These are phyloP conservation scores for Tanytarsus gracilentus DNA, from an alignment of 2,888 invertebrate species.

Conservation along the genomic window DNA sequence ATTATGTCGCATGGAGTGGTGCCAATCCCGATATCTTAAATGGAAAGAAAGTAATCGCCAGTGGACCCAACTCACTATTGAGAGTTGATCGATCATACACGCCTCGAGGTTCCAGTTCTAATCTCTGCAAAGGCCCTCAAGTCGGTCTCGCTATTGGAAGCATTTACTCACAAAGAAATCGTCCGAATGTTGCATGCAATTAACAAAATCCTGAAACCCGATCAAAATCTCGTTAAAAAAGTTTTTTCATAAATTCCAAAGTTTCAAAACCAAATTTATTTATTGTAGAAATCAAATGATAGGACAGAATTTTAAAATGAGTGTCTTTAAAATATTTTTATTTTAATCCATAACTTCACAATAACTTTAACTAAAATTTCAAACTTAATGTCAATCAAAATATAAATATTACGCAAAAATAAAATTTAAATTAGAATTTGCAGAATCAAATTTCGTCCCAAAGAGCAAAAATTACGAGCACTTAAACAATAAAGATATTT, in stretches of 20 bases:
- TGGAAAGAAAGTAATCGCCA: conserved; percentile 45
- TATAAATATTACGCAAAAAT: background rate
- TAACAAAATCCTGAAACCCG: conserved; percentile 17
- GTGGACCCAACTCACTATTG: conserved; percentile 50
- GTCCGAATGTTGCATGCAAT: conserved; percentile 25
- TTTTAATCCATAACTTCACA: background rate
- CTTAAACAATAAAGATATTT: background rate
- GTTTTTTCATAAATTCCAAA: background rate
- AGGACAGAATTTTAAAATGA: background rate
- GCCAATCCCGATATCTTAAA: conserved; percentile 56
- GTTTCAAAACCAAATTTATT: background rate
- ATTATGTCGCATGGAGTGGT: conserved; percentile 77
- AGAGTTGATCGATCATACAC: conserved; percentile 43
- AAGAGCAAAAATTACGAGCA: background rate
- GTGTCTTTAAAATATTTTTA: background rate
- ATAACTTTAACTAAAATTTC: no score
- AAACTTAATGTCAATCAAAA: background rate
- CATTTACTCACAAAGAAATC: conserved; percentile 56
- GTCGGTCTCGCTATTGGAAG: conserved; percentile 67
- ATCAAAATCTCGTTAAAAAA: conserved; percentile 17
- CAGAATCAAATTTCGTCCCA: conserved; percentile 6
- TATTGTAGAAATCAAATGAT: background rate
- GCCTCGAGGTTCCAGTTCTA: conserved; percentile 57
- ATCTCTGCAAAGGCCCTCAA: conserved; percentile 63
- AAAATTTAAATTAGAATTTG: background rate